Base-by-base conservation (phyloP, 1,140 invertebrate genomes). In the Augochlora pura region DNA sequence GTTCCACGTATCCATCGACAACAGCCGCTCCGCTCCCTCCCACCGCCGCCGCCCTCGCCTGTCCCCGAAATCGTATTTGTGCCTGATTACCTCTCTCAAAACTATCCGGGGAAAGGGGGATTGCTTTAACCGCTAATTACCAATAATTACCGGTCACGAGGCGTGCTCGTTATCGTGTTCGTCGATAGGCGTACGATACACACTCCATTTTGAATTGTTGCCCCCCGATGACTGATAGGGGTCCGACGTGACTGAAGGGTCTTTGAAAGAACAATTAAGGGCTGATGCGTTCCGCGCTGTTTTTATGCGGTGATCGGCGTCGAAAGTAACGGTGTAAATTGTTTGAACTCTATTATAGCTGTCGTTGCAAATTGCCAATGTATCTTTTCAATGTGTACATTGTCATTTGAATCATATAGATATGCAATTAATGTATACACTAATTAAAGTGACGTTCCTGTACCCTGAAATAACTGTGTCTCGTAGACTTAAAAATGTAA, bases 41-140 rank as follows among this genome's bases (percentile, higher is more conserved):
- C n/a, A n/a, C n/a, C 23, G 0, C 23, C 63, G 23, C 0, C 0
- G 16, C 25, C 12, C 42, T 10, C 42, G 0, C 2, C 42, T 0
- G 9, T 14, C 14, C 42, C 42, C 32, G n/a, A 62, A 70, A 77
- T 69, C 27, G 27, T 39, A 63, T 77, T 49, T 21, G 27, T 16
- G 67, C 21, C 10, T 27, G 57, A 77, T 63, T 52, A 52, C 21
- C 42, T 1, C 27, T 63, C 42, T 77, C 42, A 49, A 77, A 70
- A 70, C 27, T 70, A n/a, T 77, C 60, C 42, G 5, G 10, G 18
- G 54, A n/a, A n/a, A 7, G 54, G 21, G 27, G 16, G 10, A 71
- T 39, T n/a, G 27, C 27, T 77, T 71, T 52, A 42, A 70, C 42
- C 67, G 25, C 67, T 77, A 71, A 77, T 77, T 77, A 63, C 57